Evolutionary conservation across 2,113 vertebrate species (phyloP).

Genomic region (Bambusicola thoracicus): DNA sequence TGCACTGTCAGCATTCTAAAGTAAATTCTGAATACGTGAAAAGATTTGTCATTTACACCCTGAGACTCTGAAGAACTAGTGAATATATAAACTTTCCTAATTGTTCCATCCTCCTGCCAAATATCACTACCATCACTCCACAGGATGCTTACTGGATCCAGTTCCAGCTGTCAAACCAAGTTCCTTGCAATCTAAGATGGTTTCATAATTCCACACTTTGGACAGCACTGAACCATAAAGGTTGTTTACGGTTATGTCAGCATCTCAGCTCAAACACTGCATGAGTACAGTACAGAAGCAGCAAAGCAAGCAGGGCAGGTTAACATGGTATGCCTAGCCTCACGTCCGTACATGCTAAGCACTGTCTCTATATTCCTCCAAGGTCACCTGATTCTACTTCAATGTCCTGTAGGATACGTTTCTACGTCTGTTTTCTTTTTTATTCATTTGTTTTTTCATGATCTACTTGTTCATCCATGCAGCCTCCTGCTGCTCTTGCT

Average conservation of each 20-base stretch:
- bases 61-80: not conserved
- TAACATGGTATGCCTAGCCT: not conserved
- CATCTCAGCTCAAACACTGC: not conserved
- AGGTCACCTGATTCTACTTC: not conserved
- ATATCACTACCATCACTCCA: not conserved
- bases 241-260: not conserved
- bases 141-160: not conserved
- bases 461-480: not conserved
- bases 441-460: not conserved
- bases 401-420: not conserved
- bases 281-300: not conserved
- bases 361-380: not conserved
- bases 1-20: slow-evolving; percentile 20
- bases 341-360: rapidly evolving
- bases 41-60: not conserved
- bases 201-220: not conserved
- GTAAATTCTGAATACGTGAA: not conserved
- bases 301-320: not conserved
- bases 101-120: not conserved
- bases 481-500: not conserved
- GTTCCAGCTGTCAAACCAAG: not conserved
- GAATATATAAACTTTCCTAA: not conserved
- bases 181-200: not conserved
- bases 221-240: not conserved
- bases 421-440: not conserved